These are phyloP conservation scores for Brachylomia viminalis DNA, from an alignment of 2,888 invertebrate genomes.

Conservation along the genomic window DNA sequence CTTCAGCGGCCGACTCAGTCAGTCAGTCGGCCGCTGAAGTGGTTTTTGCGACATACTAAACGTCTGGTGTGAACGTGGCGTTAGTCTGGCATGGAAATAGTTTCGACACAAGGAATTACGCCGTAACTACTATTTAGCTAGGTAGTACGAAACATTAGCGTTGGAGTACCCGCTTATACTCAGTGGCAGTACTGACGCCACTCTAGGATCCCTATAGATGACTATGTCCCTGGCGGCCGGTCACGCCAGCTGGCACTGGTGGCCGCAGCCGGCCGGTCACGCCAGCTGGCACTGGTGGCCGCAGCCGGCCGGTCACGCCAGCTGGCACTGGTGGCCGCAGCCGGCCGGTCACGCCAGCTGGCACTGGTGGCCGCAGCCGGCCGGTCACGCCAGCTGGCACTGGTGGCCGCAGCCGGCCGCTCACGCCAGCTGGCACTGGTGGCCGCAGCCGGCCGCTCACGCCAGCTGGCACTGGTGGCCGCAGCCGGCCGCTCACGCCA, in stretches of 20 bases:
- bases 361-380: slow-evolving; percentile 97
- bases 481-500: no score
- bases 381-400: slow-evolving; percentile 96
- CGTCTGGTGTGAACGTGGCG: no score
- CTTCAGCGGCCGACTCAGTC: no score
- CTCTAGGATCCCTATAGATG: no score
- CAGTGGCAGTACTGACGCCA: background rate
- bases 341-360: slow-evolving; percentile 74
- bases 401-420: no score
- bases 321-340: slow-evolving; percentile 92
- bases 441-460: slow-evolving; percentile 92
- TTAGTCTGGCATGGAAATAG: background rate
- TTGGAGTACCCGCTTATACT: background rate
- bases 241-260: slow-evolving; percentile 91
- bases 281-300: slow-evolving; percentile 96
- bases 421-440: slow-evolving; percentile 66
- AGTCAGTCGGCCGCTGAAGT: no score
- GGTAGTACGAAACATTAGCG: no score
- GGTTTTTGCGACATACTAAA: no score
- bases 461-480: no score
- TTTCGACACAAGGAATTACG: background rate
- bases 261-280: slow-evolving; percentile 98
- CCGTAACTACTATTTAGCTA: no score
- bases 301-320: slow-evolving; percentile 98
- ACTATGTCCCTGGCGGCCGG: background rate